phyloP scores from a whole-genome alignment of 2,113 vertebrate species.

The Sciurus niger region DNA sequence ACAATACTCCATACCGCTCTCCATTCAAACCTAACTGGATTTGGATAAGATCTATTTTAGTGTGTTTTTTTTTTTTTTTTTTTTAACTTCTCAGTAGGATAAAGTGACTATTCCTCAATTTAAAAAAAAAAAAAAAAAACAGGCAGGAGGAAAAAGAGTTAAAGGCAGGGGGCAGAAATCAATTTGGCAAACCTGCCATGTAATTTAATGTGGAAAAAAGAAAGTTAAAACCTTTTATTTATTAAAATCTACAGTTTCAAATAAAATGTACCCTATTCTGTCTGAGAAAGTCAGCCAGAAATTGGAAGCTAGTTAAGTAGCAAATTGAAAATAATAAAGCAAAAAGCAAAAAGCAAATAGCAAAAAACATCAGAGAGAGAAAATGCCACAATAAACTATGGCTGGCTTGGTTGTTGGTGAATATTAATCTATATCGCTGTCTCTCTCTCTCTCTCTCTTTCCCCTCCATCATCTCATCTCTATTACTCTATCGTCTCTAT shows the following conservation, averaged over 20 bases:
- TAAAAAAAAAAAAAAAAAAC: background rate
- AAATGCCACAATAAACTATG: background rate
- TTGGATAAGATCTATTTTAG: conserved; percentile 22
- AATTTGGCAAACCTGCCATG: background rate
- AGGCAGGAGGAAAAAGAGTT: background rate
- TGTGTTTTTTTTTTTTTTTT: background rate
- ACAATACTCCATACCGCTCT: background rate
- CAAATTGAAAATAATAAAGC: background rate
- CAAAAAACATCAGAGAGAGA: background rate
- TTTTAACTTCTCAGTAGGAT: background rate
- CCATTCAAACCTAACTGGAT: background rate
- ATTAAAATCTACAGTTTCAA: conserved; percentile 39
- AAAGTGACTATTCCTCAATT: conserved; percentile 51
- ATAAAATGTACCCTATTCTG: background rate
- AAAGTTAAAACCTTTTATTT: conserved; percentile 1
- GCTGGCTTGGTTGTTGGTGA: background rate
- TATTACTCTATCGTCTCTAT: background rate
- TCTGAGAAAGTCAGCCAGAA: background rate
- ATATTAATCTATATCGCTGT: background rate
- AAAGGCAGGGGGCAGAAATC: background rate
- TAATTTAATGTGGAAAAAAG: conserved; percentile 29
- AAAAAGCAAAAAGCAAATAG: background rate
- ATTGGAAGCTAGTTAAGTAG: conserved; percentile 22
- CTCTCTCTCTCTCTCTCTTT: background rate
- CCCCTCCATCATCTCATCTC: background rate